These are phyloP conservation scores for Semicossyphus pulcher DNA, from an alignment of 2,113 vertebrate genomes.

Conservation along the genomic window DNA sequence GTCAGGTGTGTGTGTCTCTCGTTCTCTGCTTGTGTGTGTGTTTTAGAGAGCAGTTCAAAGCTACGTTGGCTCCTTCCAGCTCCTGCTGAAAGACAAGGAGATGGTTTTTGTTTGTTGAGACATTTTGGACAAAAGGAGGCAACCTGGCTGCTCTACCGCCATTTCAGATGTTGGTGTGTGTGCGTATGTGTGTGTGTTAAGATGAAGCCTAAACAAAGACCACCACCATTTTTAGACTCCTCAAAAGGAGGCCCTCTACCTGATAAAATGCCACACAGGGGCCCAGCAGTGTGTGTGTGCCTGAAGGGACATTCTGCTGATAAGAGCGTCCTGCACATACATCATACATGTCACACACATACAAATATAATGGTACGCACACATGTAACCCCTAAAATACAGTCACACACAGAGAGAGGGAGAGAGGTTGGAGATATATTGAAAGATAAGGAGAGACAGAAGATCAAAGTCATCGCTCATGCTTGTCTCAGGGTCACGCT, in stretches of 20 bases:
- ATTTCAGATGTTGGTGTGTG: not conserved
- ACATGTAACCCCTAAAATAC: not conserved
- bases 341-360: not conserved
- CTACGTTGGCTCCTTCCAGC: not conserved
- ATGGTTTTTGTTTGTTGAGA: conserved; percentile 1
- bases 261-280: conserved; percentile 60
- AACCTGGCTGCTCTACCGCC: conserved; percentile 9
- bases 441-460: conserved; percentile 11
- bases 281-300: conserved; percentile 15
- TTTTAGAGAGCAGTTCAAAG: conserved; percentile 41
- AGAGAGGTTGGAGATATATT: conserved; percentile 4
- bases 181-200: conserved; percentile 11
- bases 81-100: conserved; percentile 18
- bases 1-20: conserved; percentile 46
- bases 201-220: conserved; percentile 40
- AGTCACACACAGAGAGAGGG: not conserved
- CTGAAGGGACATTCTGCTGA: conserved; percentile 17
- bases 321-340: conserved; percentile 39
- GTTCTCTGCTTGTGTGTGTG: conserved; percentile 11
- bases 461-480: conserved; percentile 43
- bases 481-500: conserved; percentile 10
- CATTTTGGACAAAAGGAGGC: conserved; percentile 8
- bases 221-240: conserved; percentile 7
- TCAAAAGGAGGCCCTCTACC: conserved; percentile 7
- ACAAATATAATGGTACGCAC: not conserved